A percentile compares a stretch with the other conserved stretches of the same genome.
phyloP scores from a whole-genome alignment of 2,888 invertebrate species.

The Amphipyra berbera region DNA sequence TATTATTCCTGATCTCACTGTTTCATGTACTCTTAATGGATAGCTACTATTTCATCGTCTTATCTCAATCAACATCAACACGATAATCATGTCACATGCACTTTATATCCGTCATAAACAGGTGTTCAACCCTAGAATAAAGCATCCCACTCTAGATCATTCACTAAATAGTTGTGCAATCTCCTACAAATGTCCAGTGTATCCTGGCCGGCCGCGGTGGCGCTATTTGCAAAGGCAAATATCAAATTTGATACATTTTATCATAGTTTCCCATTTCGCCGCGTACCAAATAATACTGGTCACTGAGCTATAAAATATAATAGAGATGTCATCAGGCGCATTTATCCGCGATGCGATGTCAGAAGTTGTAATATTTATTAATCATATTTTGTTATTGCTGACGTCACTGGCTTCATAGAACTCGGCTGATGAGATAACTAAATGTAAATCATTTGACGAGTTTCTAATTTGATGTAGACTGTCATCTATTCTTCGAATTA shows the following conservation, averaged over 20 bases:
- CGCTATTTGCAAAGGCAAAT: neutral
- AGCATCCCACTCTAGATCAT: constrained; percentile 19
- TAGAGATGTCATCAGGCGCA: constrained; percentile 37
- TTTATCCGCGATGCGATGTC: constrained; percentile 20
- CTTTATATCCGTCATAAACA: constrained; percentile 21
- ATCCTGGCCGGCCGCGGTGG: neutral
- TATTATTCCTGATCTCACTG: too few relatives aligned
- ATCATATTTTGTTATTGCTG: constrained; percentile 23
- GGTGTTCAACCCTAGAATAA: constrained; percentile 29
- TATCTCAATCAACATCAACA: constrained; percentile 21
- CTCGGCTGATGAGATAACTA: constrained; percentile 8
- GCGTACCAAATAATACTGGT: neutral
- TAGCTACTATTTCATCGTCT: neutral
- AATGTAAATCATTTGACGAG: neutral
- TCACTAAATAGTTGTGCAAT: constrained; percentile 36
- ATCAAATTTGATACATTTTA: neutral
- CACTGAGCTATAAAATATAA: constrained; percentile 21
- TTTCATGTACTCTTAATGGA: too few relatives aligned
- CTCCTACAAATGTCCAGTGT: constrained; percentile 1
- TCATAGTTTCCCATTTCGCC: neutral
- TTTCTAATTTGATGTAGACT: too few relatives aligned
- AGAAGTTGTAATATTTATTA: constrained; percentile 35
- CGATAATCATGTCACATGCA: constrained; percentile 19
- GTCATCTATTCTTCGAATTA: too few relatives aligned
- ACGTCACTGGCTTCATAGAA: constrained; percentile 18